These are phyloP conservation scores for Drosophila tanythrix DNA, from an alignment of 2,888 invertebrate species.

Conservation along the genomic window DNA sequence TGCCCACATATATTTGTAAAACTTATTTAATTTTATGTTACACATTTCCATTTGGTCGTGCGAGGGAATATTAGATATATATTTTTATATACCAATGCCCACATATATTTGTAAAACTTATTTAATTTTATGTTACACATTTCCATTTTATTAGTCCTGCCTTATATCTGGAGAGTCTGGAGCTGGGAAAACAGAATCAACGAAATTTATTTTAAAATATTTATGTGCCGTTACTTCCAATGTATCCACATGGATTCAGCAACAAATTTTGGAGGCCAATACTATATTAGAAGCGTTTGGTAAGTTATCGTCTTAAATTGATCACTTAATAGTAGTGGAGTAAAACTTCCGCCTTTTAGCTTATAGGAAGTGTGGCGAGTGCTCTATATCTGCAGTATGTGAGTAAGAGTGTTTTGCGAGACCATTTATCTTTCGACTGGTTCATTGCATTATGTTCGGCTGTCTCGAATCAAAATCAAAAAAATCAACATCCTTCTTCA, in stretches of 20 bases:
- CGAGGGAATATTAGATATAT: too few species aligned
- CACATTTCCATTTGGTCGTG: not conserved
- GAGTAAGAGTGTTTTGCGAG: too few species aligned
- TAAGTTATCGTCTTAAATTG: conserved; percentile 83
- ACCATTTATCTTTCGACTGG: too few species aligned
- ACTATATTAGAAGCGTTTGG: conserved; percentile 97
- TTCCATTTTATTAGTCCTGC: conserved; percentile 88
- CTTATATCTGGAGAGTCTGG: conserved; percentile 97
- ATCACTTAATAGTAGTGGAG: not conserved
- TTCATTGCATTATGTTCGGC: too few species aligned
- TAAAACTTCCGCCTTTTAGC: not conserved
- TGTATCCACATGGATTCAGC: conserved; percentile 96
- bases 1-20: too few species aligned
- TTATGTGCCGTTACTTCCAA: conserved; percentile 94
- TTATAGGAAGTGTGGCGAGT: not conserved
- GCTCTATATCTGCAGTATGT: too few species aligned
- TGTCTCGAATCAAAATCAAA: too few species aligned
- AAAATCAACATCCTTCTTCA: too few species aligned
- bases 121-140: not conserved
- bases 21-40: too few species aligned
- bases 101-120: too few species aligned
- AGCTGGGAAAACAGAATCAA: conserved; percentile 97
- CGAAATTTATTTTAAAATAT: conserved; percentile 95
- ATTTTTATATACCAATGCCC: too few species aligned
- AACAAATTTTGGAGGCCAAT: conserved; percentile 97